Evolutionary conservation across 1,140 invertebrate species (phyloP).

Genomic region (Anadara kagoshimensis): DNA sequence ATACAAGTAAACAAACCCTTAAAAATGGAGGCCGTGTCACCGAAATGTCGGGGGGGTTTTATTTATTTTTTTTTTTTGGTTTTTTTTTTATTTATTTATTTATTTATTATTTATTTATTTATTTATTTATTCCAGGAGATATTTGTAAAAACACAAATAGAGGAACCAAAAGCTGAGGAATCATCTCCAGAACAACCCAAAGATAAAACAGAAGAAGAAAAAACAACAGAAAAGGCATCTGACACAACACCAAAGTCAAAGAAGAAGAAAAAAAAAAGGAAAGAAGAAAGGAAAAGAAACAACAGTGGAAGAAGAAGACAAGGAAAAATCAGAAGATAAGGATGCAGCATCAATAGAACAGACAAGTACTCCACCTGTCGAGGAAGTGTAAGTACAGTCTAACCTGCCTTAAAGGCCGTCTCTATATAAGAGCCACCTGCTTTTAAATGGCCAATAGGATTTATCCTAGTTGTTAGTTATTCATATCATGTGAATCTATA

Average conservation of each 20-base stretch:
- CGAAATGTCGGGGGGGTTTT: too few relatives aligned
- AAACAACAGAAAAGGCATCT: conserved; percentile 4
- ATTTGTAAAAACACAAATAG: conserved; percentile 7
- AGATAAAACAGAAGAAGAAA: conserved; percentile 32
- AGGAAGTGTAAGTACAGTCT: conserved; percentile 30
- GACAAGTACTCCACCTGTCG: background rate
- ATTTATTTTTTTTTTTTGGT: too few relatives aligned
- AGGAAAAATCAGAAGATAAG: conserved; percentile 40
- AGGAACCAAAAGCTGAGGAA: conserved; percentile 8
- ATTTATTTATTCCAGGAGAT: background rate
- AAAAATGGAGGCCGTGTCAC: too few relatives aligned
- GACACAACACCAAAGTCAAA: conserved; percentile 37
- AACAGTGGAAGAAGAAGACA: conserved; percentile 71
- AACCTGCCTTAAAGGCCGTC: too few relatives aligned
- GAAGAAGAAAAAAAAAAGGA: conserved; percentile 53
- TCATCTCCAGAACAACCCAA: background rate
- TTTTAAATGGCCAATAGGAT: too few relatives aligned
- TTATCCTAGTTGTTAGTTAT: too few relatives aligned
- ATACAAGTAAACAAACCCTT: too few relatives aligned
- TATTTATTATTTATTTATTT: too few relatives aligned
- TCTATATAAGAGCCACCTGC: too few relatives aligned
- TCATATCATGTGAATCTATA: too few relatives aligned
- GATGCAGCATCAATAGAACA: conserved; percentile 16
- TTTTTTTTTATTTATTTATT: too few relatives aligned
- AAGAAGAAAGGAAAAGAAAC: conserved; percentile 73